A percentile compares a stretch with the other conserved stretches of the same genome.
Evolutionary conservation across 1,140 invertebrate genomes (phyloP).

Genomic region (Drosophila novamexicana): DNA sequence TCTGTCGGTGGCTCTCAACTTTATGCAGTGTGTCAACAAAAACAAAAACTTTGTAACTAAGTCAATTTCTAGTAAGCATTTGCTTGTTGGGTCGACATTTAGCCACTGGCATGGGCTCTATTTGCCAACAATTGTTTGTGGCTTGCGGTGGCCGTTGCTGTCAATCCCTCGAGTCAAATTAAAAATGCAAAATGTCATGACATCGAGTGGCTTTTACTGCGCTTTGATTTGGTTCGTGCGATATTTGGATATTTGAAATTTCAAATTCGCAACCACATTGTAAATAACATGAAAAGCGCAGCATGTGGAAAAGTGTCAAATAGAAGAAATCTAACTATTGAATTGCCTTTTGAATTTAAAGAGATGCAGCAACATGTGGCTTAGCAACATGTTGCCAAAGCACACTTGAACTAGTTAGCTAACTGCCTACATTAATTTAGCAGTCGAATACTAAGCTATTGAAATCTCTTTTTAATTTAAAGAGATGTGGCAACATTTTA

Average conservation of each 20-base stretch:
- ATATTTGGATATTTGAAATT: constrained; percentile 16
- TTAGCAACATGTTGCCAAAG: not conserved
- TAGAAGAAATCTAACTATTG: not conserved
- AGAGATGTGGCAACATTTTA: no score
- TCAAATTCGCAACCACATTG: constrained; percentile 30
- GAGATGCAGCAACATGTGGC: not conserved
- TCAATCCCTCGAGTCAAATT: constrained; percentile 41
- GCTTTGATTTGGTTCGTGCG: constrained; percentile 13
- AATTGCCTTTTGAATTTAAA: constrained; percentile 1
- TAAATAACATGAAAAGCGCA: constrained; percentile 39
- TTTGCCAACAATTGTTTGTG: constrained; percentile 49
- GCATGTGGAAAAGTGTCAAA: not conserved
- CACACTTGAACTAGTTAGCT: no score
- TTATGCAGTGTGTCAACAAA: constrained; percentile 12
- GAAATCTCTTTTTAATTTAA: no score
- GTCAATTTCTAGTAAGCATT: constrained; percentile 37
- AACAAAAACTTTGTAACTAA: constrained; percentile 39
- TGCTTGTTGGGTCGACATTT: constrained; percentile 6
- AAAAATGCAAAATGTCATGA: constrained; percentile 49
- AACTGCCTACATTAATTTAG: no score
- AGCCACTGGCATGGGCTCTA: constrained; percentile 7
- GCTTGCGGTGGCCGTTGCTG: constrained; percentile 27
- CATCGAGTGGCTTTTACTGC: constrained; percentile 22
- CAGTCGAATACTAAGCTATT: no score
- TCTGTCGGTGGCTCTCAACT: not conserved